Conservation (phyloP, 2,888 invertebrate species). For the Platycheirus albimanus region DNA sequence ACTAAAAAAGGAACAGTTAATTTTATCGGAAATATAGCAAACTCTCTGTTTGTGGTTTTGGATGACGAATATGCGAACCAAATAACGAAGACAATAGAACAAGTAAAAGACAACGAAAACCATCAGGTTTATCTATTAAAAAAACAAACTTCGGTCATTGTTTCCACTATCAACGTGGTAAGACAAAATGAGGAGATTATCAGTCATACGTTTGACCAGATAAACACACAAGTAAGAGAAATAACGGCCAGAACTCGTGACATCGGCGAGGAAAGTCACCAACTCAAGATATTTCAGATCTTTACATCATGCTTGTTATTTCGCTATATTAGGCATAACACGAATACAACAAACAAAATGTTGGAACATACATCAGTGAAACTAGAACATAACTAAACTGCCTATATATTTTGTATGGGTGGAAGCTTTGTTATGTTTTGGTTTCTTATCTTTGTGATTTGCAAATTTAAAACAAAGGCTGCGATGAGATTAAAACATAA, state of each 20-base stretch:
- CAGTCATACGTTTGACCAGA: constrained; percentile 1
- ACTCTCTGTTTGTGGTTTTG: constrained; percentile 57
- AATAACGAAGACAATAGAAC: constrained; percentile 56
- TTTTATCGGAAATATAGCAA: constrained; percentile 55
- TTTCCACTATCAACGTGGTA: constrained; percentile 60
- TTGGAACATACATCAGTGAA: no score
- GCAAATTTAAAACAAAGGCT: no score
- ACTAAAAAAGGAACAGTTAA: constrained; percentile 32
- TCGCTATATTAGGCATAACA: no score
- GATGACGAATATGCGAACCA: constrained; percentile 56
- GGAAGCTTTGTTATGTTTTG: no score
- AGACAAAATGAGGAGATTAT: constrained; percentile 21
- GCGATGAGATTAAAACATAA: no score
- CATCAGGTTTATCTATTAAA: constrained; percentile 26
- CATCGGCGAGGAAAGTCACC: constrained; percentile 16
- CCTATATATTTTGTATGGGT: no score
- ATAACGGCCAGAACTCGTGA: constrained; percentile 23
- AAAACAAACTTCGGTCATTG: constrained; percentile 65
- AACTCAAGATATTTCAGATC: constrained; percentile 19
- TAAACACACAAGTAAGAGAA: constrained; percentile 13
- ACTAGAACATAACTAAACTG: no score
- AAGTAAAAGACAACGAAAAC: constrained; percentile 36
- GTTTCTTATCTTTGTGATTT: no score
- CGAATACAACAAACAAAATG: no score
- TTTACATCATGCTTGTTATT: no score